Base-by-base conservation (phyloP, 2,888 invertebrate species). In the Folsomia manolachei region DNA sequence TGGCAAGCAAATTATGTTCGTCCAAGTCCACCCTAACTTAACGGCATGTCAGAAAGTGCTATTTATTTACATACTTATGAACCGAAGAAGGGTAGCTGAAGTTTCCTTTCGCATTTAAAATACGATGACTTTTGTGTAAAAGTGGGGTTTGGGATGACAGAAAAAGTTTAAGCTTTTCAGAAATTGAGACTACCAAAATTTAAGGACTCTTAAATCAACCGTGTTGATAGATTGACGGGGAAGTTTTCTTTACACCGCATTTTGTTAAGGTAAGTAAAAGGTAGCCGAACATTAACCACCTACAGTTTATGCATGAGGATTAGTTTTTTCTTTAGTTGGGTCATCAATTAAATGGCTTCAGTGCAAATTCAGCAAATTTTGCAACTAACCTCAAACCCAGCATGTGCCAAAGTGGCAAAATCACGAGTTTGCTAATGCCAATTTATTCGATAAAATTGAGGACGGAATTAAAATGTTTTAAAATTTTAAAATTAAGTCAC, bases 321-420 rank as follows among this genome's bases (percentile, higher is more conserved):
- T 39, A n/a, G n/a, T n/a, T n/a, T n/a, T n/a, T n/a, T n/a, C n/a
- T 60, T 19, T 60, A 60, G 19, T 7, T 60, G 23, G 9, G n/a
- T 7, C n/a, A 7, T n/a, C 60, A 66, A 51, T 66, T 66, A 66
- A 66, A 66, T 66, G n/a, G n/a, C 39, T 62, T 66, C 51, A 66
- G 52, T 66, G 66, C 52, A 66, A 52, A 66, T 66, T 51, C 66
- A 52, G 14, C 39, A n/a, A n/a, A 39, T 39, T 39, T 4, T 9
- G 14, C 39, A 39, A 39, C 39, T 39, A 39, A 66, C 66, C 66
- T 66, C 51, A 66, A 66, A 51, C 66, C 39, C 66, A 66, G 66
- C 66, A 52, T 66, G 66, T 66, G 66, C 66, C 66, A 66, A 66
- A 66, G 66, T 51, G n/a, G n/a, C n/a, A n/a, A n/a, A n/a, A n/a